Evolutionary conservation across 2,113 vertebrate genomes (phyloP).

Genomic region (Esox niger): DNA sequence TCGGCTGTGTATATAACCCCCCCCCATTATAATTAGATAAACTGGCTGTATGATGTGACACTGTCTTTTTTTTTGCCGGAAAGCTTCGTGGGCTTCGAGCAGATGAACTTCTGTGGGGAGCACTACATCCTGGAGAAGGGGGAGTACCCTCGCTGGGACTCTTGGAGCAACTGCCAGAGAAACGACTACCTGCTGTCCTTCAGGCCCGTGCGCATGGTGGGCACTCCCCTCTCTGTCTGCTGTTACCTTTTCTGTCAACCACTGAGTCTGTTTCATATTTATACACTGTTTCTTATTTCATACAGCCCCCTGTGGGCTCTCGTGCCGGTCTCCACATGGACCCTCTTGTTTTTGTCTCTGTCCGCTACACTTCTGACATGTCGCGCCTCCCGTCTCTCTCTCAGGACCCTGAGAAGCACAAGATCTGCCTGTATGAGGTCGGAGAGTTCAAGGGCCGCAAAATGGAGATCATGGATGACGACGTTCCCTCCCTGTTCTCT

Average conservation of each 20-base stretch:
- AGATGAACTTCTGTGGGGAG: constrained; percentile 81
- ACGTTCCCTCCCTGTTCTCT: constrained; percentile 77
- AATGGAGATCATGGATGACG: constrained; percentile 84
- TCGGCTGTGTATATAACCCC: neutral
- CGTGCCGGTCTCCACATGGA: neutral
- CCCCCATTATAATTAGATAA: neutral
- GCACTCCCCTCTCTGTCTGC: neutral
- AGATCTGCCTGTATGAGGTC: constrained; percentile 81
- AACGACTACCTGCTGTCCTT: constrained; percentile 82
- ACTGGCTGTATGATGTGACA: neutral
- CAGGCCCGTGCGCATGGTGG: constrained; percentile 78
- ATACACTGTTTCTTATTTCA: neutral
- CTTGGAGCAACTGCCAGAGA: constrained; percentile 80
- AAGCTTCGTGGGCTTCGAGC: constrained; percentile 79
- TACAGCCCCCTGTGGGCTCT: neutral
- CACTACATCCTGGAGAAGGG: constrained; percentile 84
- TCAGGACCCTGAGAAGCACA: constrained; percentile 81
- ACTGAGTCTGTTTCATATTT: neutral
- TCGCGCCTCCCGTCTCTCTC: neutral
- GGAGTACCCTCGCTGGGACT: constrained; percentile 81
- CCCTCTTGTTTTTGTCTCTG: neutral
- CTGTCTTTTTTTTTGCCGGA: constrained; percentile 7
- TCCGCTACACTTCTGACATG: neutral
- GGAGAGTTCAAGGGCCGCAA: constrained; percentile 82
- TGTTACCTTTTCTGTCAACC: neutral